Evolutionary conservation across 2,888 invertebrate genomes (phyloP).

Genomic region (Philhelius pedissequus): DNA sequence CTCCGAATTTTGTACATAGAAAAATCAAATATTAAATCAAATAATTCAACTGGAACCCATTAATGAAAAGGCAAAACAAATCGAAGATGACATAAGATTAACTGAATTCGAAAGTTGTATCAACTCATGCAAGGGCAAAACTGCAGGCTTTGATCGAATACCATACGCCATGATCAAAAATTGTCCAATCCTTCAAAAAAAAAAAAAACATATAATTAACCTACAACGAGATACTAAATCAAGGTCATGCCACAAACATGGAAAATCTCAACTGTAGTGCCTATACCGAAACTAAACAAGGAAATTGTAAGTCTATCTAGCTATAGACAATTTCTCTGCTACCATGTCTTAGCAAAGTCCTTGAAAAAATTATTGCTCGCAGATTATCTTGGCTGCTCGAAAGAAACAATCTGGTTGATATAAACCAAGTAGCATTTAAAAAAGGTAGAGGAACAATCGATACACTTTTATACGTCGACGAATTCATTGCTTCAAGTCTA

Average conservation of each 20-base stretch:
- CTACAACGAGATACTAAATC: neutral
- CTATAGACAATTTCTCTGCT: constrained; percentile 37
- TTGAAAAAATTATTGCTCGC: constrained; percentile 22
- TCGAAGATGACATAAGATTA: neutral
- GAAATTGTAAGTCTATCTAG: neutral
- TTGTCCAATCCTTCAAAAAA: neutral
- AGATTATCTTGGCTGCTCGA: neutral
- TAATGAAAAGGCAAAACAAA: neutral
- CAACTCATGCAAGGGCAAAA: constrained; percentile 12
- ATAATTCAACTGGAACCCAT: neutral
- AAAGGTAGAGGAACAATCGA: no score
- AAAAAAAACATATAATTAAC: no score
- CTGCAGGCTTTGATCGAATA: constrained; percentile 15
- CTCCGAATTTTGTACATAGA: neutral
- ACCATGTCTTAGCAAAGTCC: constrained; percentile 2
- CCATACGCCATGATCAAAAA: constrained; percentile 30
- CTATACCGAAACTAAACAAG: constrained; percentile 1
- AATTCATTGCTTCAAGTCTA: neutral
- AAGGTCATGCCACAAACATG: constrained; percentile 15
- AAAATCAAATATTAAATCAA: neutral
- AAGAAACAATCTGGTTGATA: no score
- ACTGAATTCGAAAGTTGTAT: neutral
- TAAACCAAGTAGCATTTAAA: no score
- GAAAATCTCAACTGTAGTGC: constrained; percentile 13
- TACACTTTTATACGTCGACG: neutral